Base-by-base conservation (phyloP, 2,113 vertebrate species). In the Anoura caudifer region DNA sequence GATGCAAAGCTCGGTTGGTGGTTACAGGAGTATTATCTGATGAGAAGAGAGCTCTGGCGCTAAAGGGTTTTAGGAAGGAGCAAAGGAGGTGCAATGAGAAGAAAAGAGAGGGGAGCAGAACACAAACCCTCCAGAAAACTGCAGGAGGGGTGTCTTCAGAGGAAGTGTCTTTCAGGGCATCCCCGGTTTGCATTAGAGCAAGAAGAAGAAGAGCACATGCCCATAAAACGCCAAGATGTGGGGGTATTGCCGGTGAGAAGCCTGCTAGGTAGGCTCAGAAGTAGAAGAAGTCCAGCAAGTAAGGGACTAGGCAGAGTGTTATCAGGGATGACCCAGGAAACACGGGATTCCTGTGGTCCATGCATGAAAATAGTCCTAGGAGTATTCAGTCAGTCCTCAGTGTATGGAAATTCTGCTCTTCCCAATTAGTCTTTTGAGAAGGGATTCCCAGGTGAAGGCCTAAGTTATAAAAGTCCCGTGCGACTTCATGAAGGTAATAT, bases 371-470 rank as follows among this genome's bases (percentile, higher is more conserved):
- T 11, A 87, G 41, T 7, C 3, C 16, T 72, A 31, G 26, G 16
- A 79, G 65, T 76, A 26, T 14, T 90, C 56, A 52, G 10, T 83
- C 43, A 77, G 43, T 41, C 43, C 36, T 83, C 61, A 52, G 28
- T 41, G 77, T 77, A 56, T 45, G 50, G 85, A 76, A 90, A 93
- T 76, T 93, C 61, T 20, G 63, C 87, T 90, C 43, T 91, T 87
- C 72, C 70, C 59, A 72, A 83, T 77, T 91, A 87, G 61, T 22
- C 69, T 87, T 90, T 87, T 65, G 84, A 91, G 87, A 87, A n/a
- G 82, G n/a, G 12, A 47, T 87, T 87, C 83, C 43, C n/a, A 70
- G 38, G 59, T 82, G 93, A 47, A 19, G 15, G 7, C 9, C 50
- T 81, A 61, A 65, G 16, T 69, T 95, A 75, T 50, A 63, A 79